Base-by-base conservation (phyloP, 2,888 invertebrate genomes). In the Pollenia amentaria region DNA sequence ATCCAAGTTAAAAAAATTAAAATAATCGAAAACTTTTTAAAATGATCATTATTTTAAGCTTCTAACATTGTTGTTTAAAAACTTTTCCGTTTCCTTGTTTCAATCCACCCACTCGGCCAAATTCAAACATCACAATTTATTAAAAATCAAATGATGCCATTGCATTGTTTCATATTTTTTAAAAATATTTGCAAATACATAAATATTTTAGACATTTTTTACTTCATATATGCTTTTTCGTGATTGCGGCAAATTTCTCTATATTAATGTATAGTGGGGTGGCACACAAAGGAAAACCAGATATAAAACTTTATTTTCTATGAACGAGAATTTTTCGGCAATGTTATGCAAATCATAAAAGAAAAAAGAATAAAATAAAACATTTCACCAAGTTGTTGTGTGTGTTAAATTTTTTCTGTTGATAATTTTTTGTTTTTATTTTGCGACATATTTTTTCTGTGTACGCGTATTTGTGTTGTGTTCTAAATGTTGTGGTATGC, bases 301-400 rank as follows among this genome's bases (percentile, higher is more conserved):
- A 53, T 57, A 76, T 62, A 64, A 82, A 86, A 86, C 73, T 70
- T 75, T 75, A 69, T 73, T 77, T 81, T 75, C 64, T 69, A 40
- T 64, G 70, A 42, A 44, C 18, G 62, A 29, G 44, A 14, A 75
- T 79, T 57, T 75, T 72, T 83, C 75, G 70, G 79, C 75, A 79
- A 83, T 76, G 79, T 86, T 86, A 86, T 86, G 86, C 86, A 86
- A 86, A 79, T 83, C 78, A 79, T 79, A 76, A 79, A 57, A 79
- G 48, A 42, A 64, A 75, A 69, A 67, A 65, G 11, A 62, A 44
- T 29, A 79, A 60, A 48, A 21, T 46, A 62, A 69, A 78, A 65
- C 42, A 82, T 82, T 75, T 65, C 55, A 70, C 53, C 57, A 18
- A 29, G 48, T 53, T 64, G 64, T 69, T 55, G 55, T 73, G 44